These are phyloP conservation scores for Falco rusticolus DNA, from an alignment of 2,797 vertebrate genomes.

Conservation along the genomic window DNA sequence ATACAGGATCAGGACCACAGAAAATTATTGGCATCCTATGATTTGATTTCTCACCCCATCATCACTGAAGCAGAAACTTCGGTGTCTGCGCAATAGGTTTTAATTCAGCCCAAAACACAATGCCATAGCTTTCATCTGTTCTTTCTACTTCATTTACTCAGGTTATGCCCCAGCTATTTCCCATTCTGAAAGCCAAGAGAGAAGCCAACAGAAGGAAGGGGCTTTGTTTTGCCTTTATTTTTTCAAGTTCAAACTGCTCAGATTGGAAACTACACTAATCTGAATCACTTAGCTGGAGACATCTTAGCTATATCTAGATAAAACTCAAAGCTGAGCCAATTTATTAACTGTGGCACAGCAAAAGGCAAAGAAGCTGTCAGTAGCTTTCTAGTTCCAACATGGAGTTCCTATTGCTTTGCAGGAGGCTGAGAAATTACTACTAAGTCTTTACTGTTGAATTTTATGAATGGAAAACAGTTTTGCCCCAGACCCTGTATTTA, in stretches of 20 bases:
- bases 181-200: background rate
- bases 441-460: background rate
- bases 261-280: background rate
- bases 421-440: background rate
- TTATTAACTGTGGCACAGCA: background rate
- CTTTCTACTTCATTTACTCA: background rate
- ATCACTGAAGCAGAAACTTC: background rate
- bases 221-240: background rate
- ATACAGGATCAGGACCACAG: background rate
- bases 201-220: background rate
- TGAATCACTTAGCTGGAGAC: background rate
- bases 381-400: background rate
- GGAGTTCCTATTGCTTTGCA: background rate
- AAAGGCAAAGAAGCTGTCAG: background rate
- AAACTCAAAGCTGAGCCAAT: conserved; percentile 3
- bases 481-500: conserved; percentile 18
- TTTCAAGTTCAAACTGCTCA: background rate
- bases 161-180: conserved; percentile 4
- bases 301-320: background rate
- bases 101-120: background rate
- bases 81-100: background rate
- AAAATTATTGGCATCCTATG: background rate
- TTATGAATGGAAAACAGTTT: conserved; percentile 22
- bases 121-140: background rate
- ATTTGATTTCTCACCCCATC: background rate